Conservation (phyloP, 2,113 vertebrate genomes). For the Coregonus clupeaformis region DNA sequence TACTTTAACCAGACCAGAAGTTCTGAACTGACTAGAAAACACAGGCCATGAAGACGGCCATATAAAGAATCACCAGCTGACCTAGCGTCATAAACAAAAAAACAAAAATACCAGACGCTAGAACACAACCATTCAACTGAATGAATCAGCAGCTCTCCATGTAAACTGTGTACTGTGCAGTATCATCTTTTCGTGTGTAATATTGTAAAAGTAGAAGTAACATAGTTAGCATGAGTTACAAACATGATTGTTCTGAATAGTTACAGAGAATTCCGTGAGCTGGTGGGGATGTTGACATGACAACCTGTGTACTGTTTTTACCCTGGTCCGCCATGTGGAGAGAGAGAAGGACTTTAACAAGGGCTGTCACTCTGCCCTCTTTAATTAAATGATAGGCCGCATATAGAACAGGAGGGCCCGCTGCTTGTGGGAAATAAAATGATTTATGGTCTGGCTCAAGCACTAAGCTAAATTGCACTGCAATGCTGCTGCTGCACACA, state of each 20-base stretch:
- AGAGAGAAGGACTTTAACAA: slow-evolving; percentile 62
- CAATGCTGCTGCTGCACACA: slow-evolving; percentile 66
- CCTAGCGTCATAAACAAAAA: too few species aligned
- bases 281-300: background rate
- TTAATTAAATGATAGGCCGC: slow-evolving; percentile 80
- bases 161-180: too few species aligned
- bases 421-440: slow-evolving; percentile 73
- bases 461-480: slow-evolving; percentile 79
- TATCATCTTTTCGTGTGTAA: too few species aligned
- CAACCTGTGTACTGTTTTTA: slow-evolving; percentile 40
- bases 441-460: slow-evolving; percentile 74
- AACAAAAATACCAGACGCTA: too few species aligned
- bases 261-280: background rate
- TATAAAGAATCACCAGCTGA: too few species aligned
- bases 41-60: too few species aligned
- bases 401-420: slow-evolving; percentile 63
- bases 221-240: too few species aligned
- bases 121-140: too few species aligned
- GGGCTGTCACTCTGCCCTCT: slow-evolving; percentile 70
- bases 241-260: background rate
- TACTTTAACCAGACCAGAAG: too few species aligned
- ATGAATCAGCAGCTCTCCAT: too few species aligned
- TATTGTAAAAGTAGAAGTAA: too few species aligned
- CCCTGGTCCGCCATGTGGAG: slow-evolving; percentile 44
- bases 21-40: too few species aligned